These are phyloP conservation scores for Halyomorpha halys DNA, from an alignment of 1,140 invertebrate species.

Conservation along the genomic window DNA sequence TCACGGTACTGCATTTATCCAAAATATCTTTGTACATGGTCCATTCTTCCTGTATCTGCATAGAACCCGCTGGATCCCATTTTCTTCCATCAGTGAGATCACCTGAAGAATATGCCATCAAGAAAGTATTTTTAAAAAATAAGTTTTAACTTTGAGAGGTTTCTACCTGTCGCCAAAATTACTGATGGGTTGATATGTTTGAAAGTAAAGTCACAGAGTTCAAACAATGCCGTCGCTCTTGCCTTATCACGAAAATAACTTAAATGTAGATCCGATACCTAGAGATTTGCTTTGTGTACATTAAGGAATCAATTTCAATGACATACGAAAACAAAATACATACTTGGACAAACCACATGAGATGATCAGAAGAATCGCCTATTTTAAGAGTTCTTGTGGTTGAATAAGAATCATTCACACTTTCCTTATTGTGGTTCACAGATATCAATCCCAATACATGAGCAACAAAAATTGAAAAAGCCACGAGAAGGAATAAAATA, in stretches of 20 bases:
- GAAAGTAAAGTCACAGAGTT: slow-evolving; percentile 70
- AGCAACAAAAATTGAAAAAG: background rate
- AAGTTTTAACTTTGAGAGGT: background rate
- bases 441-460: background rate
- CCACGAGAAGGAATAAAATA: background rate
- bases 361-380: background rate
- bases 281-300: slow-evolving; percentile 31
- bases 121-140: background rate
- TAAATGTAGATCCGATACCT: slow-evolving; percentile 84
- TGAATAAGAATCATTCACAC: background rate
- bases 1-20: slow-evolving; percentile 49
- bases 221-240: slow-evolving; percentile 63
- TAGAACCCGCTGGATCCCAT: slow-evolving; percentile 64
- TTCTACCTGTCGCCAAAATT: slow-evolving; percentile 65
- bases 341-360: slow-evolving; percentile 11
- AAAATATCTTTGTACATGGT: slow-evolving; percentile 62
- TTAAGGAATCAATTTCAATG: background rate
- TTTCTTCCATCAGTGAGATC: slow-evolving; percentile 86
- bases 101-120: slow-evolving; percentile 39
- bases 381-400: background rate
- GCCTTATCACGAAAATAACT: slow-evolving; percentile 69
- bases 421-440: background rate
- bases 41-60: slow-evolving; percentile 79
- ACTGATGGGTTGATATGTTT: slow-evolving; percentile 63
- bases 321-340: background rate